Conservation (phyloP, 1,140 invertebrate species). For the Diploscapter pachys region DNA sequence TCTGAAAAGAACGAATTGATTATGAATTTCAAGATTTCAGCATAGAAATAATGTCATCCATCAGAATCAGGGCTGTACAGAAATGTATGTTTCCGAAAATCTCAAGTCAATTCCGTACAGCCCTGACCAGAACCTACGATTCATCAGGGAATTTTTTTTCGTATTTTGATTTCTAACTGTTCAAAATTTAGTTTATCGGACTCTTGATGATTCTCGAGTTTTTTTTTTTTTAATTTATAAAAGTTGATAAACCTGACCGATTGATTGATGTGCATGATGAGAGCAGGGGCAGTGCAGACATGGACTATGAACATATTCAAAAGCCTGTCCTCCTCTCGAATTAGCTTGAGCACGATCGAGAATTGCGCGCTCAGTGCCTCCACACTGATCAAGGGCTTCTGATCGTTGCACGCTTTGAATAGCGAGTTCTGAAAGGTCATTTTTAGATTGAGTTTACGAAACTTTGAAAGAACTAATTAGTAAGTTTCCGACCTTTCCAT, state of each 20-base stretch:
- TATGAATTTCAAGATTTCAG: too few relatives aligned
- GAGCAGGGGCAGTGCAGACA: constrained; percentile 22
- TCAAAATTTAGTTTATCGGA: not conserved
- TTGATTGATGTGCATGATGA: constrained; percentile 27
- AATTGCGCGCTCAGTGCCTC: constrained; percentile 37
- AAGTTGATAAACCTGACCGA: not conserved
- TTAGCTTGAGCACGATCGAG: constrained; percentile 26
- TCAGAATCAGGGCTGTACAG: too few relatives aligned
- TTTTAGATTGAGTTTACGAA: not conserved
- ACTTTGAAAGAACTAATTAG: not conserved
- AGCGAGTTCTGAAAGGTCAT: constrained; percentile 19
- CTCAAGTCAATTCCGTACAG: too few relatives aligned
- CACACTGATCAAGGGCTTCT: constrained; percentile 18
- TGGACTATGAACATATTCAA: constrained; percentile 19
- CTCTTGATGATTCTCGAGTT: constrained; percentile 3
- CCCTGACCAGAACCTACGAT: too few relatives aligned
- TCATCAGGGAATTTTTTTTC: not conserved
- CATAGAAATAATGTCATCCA: too few relatives aligned
- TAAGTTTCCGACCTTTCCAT: not conserved
- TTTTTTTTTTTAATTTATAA: not conserved
- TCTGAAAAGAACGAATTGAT: constrained; percentile 5
- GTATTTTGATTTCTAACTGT: not conserved
- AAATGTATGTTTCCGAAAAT: too few relatives aligned
- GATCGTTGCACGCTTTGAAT: constrained; percentile 20
- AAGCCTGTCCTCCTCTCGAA: constrained; percentile 5